Base-by-base conservation (phyloP, 2,113 vertebrate species). In the Pimephales promelas region DNA sequence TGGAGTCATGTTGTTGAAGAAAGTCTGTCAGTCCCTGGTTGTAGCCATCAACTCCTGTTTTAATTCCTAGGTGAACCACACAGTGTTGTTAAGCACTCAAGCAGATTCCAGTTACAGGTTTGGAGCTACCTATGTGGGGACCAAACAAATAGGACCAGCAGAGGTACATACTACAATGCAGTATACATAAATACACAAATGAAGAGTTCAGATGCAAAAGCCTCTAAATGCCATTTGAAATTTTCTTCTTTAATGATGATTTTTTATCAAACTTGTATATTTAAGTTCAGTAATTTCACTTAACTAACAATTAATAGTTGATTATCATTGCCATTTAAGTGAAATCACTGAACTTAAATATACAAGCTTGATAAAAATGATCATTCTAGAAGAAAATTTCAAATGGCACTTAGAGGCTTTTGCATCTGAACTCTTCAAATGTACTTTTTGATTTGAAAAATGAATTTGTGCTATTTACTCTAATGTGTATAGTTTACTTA, bases 21-120 rank as follows among this genome's bases (percentile, higher is more conserved):
- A 47, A 26, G 40, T 45, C 13, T 72, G 40, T 40, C 9, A 9
- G 40, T 72, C 22, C 7, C 3, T 7, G 74, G 56, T 56, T n/a
- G 11, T 66, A 54, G 18, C 18, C 4, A 0, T 5, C 1, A 16
- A 34, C 43, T 68, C 10, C 10, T 5, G 34, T 34, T 57, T 26
- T 70, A 26, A n/a, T n/a, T 64, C 31, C 2, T 66, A 97, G 96
- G 96, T 97, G 59, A 97, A 94, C 87, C 96, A 97, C 90, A 97
- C 93, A 0, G 88, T 97, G 56, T 86, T 95, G 68, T 94, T 97
- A 68, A 97, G 96, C 92, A 95, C 95, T 24, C 62, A 93, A 0
- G 95, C 94, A 10, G 96, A 97, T 10, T 97, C 96, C 87, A 95
- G 90, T 90, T 97, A 97, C 90, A 94, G 96, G 88, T 97, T 97